A percentile compares a stretch with the other conserved stretches of the same genome.
phyloP scores from a whole-genome alignment of 1,140 invertebrate species.

The Coelopa frigida region DNA sequence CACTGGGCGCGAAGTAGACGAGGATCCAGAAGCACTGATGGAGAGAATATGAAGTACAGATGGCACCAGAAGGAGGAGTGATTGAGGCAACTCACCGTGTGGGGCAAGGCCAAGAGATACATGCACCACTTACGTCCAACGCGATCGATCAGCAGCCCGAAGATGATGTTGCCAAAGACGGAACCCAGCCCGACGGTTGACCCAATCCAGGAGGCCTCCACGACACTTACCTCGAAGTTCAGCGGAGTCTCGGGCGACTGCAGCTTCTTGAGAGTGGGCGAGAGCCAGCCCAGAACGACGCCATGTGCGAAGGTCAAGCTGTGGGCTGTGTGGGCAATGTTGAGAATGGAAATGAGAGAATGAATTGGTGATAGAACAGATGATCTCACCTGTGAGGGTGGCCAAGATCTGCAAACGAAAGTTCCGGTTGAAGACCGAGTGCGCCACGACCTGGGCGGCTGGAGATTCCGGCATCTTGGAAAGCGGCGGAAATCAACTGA shows the following conservation, averaged over 20 bases:
- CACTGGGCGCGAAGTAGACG: too few species aligned
- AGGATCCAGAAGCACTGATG: too few species aligned
- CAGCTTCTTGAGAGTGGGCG: conserved; percentile 35
- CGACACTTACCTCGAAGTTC: conserved; percentile 23
- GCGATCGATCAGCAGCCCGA: conserved; percentile 38
- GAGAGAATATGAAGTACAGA: too few species aligned
- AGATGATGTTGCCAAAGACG: conserved; percentile 33
- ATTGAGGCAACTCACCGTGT: conserved; percentile 40
- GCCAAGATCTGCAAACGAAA: too few species aligned
- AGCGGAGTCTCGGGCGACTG: conserved; percentile 25
- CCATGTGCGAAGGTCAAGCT: conserved; percentile 46
- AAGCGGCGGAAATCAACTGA: too few species aligned
- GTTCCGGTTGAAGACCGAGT: conserved; percentile 25
- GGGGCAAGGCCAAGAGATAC: conserved; percentile 38
- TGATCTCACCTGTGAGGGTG: too few species aligned
- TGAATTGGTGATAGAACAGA: too few species aligned
- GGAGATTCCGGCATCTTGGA: too few species aligned
- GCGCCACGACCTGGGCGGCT: too few species aligned
- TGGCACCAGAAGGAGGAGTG: too few species aligned
- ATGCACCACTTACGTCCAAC: conserved; percentile 46
- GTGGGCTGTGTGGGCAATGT: too few species aligned
- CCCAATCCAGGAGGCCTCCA: conserved; percentile 41
- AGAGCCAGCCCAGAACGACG: conserved; percentile 46
- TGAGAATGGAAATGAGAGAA: too few species aligned
- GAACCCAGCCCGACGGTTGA: conserved; percentile 36